phyloP scores from a whole-genome alignment of 2,888 invertebrate genomes.

The Julus scanicus region DNA sequence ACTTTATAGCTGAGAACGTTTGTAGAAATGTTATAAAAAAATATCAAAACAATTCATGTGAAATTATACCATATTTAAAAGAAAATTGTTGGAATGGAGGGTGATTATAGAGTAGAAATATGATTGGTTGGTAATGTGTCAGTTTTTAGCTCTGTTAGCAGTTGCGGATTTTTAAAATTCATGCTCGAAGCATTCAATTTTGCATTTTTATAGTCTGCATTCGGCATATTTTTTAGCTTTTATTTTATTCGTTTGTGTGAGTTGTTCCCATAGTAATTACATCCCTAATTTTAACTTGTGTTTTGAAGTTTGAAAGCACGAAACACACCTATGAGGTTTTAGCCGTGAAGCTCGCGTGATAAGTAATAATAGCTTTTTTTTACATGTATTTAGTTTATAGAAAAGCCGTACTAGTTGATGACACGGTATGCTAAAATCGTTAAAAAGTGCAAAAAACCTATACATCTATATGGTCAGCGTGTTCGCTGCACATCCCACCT shows the following conservation, averaged over 20 bases:
- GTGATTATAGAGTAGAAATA: too few relatives aligned
- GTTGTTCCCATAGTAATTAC: conserved; percentile 29
- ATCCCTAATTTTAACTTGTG: conserved; percentile 20
- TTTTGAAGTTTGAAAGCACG: background rate
- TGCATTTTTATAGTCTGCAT: background rate
- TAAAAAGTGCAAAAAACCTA: conserved; percentile 34
- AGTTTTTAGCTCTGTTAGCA: background rate
- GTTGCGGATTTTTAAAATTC: background rate
- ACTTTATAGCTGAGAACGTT: too few relatives aligned
- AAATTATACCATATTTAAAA: too few relatives aligned
- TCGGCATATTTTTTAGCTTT: background rate
- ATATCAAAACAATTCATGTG: too few relatives aligned
- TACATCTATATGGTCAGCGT: conserved; percentile 9
- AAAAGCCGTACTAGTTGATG: conserved; percentile 29
- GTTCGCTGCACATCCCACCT: conserved; percentile 39
- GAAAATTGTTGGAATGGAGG: too few relatives aligned
- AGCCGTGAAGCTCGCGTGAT: background rate
- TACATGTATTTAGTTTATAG: conserved; percentile 18
- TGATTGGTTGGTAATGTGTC: too few relatives aligned
- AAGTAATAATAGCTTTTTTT: conserved; percentile 9
- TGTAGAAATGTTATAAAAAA: too few relatives aligned
- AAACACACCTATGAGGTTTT: background rate
- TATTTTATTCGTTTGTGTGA: background rate
- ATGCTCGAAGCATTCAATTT: background rate
- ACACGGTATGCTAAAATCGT: conserved; percentile 34